Base-by-base conservation (phyloP, 2,113 vertebrate species). In the Progne subis region DNA sequence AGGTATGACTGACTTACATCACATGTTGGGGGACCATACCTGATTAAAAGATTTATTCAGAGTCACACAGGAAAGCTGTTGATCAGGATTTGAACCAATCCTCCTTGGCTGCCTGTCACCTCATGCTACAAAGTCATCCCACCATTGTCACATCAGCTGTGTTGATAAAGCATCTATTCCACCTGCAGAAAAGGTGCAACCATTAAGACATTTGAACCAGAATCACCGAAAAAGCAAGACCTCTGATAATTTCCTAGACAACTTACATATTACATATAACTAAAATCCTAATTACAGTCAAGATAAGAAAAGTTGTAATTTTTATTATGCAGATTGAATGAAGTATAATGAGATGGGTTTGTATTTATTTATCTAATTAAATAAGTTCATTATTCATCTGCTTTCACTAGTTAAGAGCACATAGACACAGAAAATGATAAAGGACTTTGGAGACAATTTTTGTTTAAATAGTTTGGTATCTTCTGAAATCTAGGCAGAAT, bases 11-110 rank as follows among this genome's bases (percentile, higher is more conserved):
- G 59, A 64, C 52, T 74, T 67, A 26, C 0, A 55, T 24, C 18
- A 74, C 17, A 29, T 3, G 5, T 19, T 1, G 1, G 10, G 18
- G 6, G 24, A 19, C 4, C 9, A 4, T 6, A 59, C 34, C 57
- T 43, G 41, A 34, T 44, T 77, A 63, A 82, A 75, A n/a, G 1
- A 56, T 44, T 81, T 56, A 26, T 81, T 81, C 68, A 63, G 15
- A 53, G 15, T 71, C 26, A 44, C 41, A 57, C 7, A 34, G 16
- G 12, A 89, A 76, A 79, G 23, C 37, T 76, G 28, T 32, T 7
- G 11, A 31, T 55, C 18, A n/a, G 32, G 12, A 47, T 92, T 47
- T 46, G 43, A 77, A 55, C 23, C 26, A 63, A 47, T 39, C 78
- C n/a, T 63, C 18, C 56, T 15, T 34, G 28, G 18, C 7, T 84